These are phyloP conservation scores for Gonocerus acuteangulatus DNA, from an alignment of 2,888 invertebrate genomes.

Conservation along the genomic window DNA sequence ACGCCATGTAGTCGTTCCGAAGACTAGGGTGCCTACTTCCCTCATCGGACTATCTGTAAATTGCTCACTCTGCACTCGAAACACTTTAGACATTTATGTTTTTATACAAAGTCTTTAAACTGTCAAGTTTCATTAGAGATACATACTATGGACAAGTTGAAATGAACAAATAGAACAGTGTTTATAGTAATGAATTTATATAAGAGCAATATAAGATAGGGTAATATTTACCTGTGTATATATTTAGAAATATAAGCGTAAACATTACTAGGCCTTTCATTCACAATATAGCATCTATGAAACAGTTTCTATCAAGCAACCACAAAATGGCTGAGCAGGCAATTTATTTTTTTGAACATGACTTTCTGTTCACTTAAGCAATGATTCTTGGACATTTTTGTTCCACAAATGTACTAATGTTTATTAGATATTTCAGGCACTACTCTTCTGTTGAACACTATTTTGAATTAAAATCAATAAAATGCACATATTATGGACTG, in stretches of 20 bases:
- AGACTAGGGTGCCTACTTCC: conserved; percentile 26
- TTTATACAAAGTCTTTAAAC: conserved; percentile 16
- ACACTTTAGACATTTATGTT: conserved; percentile 28
- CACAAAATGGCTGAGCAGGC: too few relatives aligned
- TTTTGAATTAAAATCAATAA: too few relatives aligned
- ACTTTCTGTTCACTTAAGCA: too few relatives aligned
- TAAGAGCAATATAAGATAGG: conserved; percentile 9
- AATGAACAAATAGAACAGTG: conserved; percentile 11
- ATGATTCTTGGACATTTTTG: too few relatives aligned
- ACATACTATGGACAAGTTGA: conserved; percentile 9
- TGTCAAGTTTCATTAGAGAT: not conserved
- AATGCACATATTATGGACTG: too few relatives aligned
- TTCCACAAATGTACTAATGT: too few relatives aligned
- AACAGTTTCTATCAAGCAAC: too few relatives aligned
- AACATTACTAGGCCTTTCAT: conserved; percentile 7
- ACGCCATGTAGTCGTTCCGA: conserved; percentile 27
- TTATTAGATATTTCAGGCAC: too few relatives aligned
- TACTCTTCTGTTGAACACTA: too few relatives aligned
- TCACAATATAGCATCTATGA: not conserved
- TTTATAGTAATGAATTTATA: not conserved
- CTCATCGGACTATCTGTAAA: conserved; percentile 36
- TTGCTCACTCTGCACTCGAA: conserved; percentile 37
- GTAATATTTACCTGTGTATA: conserved; percentile 19
- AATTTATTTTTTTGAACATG: too few relatives aligned
- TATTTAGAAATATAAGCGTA: not conserved